Base-by-base conservation (phyloP, 2,797 vertebrate genomes). In the Thamnophis elegans region DNA sequence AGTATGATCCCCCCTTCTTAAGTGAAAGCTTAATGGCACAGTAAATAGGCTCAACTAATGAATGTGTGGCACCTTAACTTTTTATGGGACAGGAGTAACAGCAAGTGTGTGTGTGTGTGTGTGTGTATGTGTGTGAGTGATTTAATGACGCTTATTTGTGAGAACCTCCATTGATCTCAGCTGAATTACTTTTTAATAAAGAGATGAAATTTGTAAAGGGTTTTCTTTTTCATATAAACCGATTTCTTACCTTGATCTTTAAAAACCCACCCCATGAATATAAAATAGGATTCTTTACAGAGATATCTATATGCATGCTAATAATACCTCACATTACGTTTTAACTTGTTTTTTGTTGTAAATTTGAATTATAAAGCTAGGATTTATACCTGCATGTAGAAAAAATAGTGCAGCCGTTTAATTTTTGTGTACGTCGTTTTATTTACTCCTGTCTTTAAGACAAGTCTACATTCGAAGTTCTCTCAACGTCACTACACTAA, bases 181-280 rank as follows among this genome's bases (percentile, higher is more conserved):
- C 10, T 12, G 16, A 53, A 42, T 60, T 55, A 36, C 20, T 56
- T 90, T 55, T 56, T 32, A 62, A 25, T 22, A 85, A 58, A 47
- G 14, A 47, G 26, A 28, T 51, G 26, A 0, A 5, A 82, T 42
- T 0, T 20, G 47, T 32, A 65, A 28, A 1, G 10, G 60, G 58
- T 58, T 88, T 51, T 55, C 12, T 92, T n/a, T 25, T 0, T 0
- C 0, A 91, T 92, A 90, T 47, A 47, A 51, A 53, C 68, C 36
- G 14, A 60, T 85, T 0, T 1, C 5, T 0, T 32, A 53, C 1
- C 42, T 0, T 32, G 0, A 22, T 0, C 1, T 73, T 5, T 0
- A 62, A 20, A 14, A 32, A 32, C 0, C 0, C 0, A 26, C 13
- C 22, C n/a, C 6, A 10, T 16, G 88, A 0, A 32, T 11, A 51